Evolutionary conservation across 30 jellyfish, hydroid and myxozoan species (phyloP), one percentile per base, ranked within the genome.

Genomic region (Pelagia noctiluca): DNA sequence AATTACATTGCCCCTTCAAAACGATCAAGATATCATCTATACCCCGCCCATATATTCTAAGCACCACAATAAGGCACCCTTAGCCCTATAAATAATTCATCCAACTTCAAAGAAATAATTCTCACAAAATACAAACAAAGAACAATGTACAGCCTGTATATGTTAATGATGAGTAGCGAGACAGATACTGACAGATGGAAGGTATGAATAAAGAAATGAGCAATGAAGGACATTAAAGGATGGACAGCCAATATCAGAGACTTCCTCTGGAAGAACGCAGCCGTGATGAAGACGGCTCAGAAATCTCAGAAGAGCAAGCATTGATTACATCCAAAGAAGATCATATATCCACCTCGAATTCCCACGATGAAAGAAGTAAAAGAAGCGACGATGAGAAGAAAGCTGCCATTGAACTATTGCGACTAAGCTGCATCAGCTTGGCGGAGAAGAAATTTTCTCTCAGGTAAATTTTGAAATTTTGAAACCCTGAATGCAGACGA

Each of bases 401-500:
- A 80, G 31, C 67, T 1, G 54, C 22, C 49, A 10, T 30, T 4
- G 35, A 65, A 32, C 29, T 34, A 4, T 24, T 80, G n/a, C 57
- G 78, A 22, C 69, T 80, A 52, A 52, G 21, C 16, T 52, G 68
- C 21, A 30, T 52, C 68, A 52, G 68, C 21, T 19, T 52, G 25
- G 19, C 50, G 18, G 79, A 65, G 25, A 80, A 80, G 77, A 80
- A 66, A 37, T n/a, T 64, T 35, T 16, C 33, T 50, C 61, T 80
- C n/a, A 80, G 90, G 90, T 80, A 65, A 37, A n/a, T 21, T 28
- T 52, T n/a, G n/a, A n/a, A n/a, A n/a, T n/a, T n/a, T n/a, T n/a
- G n/a, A n/a, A n/a, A n/a, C n/a, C n/a, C n/a, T n/a, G n/a, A n/a
- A n/a, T n/a, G n/a, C n/a, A n/a, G n/a, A n/a, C n/a, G n/a, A n/a